Conservation (phyloP, 2,113 vertebrate genomes). For the Tetrao urogallus region DNA sequence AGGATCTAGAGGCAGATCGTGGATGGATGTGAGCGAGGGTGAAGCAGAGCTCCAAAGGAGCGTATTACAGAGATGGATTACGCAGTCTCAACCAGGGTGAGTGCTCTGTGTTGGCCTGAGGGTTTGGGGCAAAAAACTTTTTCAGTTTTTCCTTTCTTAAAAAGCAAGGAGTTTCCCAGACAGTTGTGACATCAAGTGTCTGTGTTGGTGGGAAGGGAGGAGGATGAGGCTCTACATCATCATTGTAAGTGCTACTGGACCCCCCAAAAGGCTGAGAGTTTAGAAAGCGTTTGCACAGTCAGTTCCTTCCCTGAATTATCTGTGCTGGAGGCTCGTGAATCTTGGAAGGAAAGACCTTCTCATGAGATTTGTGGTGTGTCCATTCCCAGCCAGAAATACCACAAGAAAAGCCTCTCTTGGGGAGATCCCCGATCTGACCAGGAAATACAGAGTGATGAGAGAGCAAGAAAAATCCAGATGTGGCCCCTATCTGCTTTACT, state of each 20-base stretch:
- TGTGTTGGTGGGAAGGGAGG: background rate
- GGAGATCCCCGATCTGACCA: slow-evolving; percentile 48
- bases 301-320: background rate
- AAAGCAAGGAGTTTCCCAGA: background rate
- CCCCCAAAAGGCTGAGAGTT: slow-evolving; percentile 39
- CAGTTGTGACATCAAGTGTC: background rate
- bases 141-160: background rate
- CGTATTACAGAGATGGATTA: background rate
- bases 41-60: background rate
- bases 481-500: slow-evolving; percentile 26
- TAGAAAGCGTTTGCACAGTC: background rate
- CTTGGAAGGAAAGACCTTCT: slow-evolving; percentile 57
- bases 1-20: background rate
- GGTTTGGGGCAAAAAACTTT: background rate
- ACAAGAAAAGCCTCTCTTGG: slow-evolving; percentile 56
- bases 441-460: slow-evolving; percentile 48
- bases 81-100: background rate
- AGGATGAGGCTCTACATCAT: background rate
- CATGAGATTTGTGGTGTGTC: slow-evolving; percentile 31
- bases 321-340: slow-evolving; percentile 32
- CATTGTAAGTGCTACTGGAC: background rate
- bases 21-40: fast-evolving
- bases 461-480: slow-evolving; percentile 59
- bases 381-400: slow-evolving; percentile 63
- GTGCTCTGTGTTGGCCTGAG: background rate